phyloP scores from a whole-genome alignment of 2,888 invertebrate species.

The Agrochola macilenta region DNA sequence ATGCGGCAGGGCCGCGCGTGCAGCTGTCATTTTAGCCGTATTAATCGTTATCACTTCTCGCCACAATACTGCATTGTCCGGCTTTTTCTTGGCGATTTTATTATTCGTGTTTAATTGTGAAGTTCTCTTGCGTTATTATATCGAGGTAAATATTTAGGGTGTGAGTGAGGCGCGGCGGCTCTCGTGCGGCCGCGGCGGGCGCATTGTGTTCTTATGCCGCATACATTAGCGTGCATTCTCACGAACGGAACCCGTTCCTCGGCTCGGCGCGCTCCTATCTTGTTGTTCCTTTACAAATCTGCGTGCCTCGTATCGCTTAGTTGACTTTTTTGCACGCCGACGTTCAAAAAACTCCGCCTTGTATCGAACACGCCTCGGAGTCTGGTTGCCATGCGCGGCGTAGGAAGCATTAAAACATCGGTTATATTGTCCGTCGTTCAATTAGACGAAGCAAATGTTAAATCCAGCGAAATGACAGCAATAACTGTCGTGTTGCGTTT shows the following conservation, averaged over 20 bases:
- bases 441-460: conserved; percentile 63
- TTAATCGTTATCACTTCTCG: conserved; percentile 61
- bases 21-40: conserved; percentile 76
- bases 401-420: conserved; percentile 60
- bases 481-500: conserved; percentile 69
- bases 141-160: conserved; percentile 77
- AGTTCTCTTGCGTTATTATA: conserved; percentile 34
- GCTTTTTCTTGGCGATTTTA: conserved; percentile 41
- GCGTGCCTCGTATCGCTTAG: conserved; percentile 81
- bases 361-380: conserved; percentile 75
- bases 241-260: conserved; percentile 82
- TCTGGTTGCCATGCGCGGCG: conserved; percentile 69
- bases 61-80: conserved; percentile 50
- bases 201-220: conserved; percentile 80
- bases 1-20: conserved; percentile 74
- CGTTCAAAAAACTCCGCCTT: conserved; percentile 82
- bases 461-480: conserved; percentile 66
- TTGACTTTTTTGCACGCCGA: conserved; percentile 81
- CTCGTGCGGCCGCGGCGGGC: conserved; percentile 67
- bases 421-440: conserved; percentile 56
- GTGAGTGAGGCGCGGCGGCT: conserved; percentile 67
- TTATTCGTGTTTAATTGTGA: conserved; percentile 57
- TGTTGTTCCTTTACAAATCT: conserved; percentile 85
- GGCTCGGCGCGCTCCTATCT: conserved; percentile 74
- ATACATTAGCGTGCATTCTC: conserved; percentile 85